These are phyloP conservation scores for Tanytarsus gracilentus DNA, from an alignment of 2,888 invertebrate genomes.

Conservation along the genomic window DNA sequence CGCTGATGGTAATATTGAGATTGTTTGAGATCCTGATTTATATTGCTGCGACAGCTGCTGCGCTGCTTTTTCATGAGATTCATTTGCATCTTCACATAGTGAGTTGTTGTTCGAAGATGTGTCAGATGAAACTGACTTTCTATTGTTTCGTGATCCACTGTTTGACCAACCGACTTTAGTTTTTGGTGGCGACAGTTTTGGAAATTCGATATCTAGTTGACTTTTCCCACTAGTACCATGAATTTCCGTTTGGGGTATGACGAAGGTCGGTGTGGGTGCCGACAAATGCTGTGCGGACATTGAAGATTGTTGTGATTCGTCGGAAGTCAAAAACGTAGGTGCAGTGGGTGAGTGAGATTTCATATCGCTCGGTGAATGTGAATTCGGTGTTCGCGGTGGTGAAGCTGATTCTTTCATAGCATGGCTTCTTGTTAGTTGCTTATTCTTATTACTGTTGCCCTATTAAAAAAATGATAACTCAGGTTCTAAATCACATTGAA, in stretches of 20 bases:
- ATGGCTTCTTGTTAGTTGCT: conserved; percentile 78
- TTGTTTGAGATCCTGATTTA: conserved; percentile 28
- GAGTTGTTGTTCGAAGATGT: conserved; percentile 28
- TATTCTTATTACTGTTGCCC: conserved; percentile 49
- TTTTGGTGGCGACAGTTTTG: conserved; percentile 43
- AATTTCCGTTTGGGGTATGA: conserved; percentile 30
- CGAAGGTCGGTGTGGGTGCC: conserved; percentile 32
- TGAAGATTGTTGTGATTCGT: conserved; percentile 35
- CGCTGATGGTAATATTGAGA: conserved; percentile 8
- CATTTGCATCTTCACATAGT: conserved; percentile 19
- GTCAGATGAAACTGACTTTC: conserved; percentile 22
- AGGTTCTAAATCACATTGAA: not conserved
- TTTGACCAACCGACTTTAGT: conserved; percentile 34
- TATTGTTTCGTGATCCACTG: conserved; percentile 7
- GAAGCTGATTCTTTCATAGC: conserved; percentile 79
- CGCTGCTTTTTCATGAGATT: conserved; percentile 29
- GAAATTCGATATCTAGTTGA: conserved; percentile 41
- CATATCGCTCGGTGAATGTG: conserved; percentile 37
- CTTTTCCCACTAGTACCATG: conserved; percentile 37
- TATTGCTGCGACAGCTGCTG: conserved; percentile 31
- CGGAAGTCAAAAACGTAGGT: conserved; percentile 33
- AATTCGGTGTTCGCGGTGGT: conserved; percentile 51
- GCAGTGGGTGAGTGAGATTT: conserved; percentile 32
- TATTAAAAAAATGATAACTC: not conserved
- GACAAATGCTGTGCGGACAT: conserved; percentile 32